Percentiles rank a stretch among this genome's conserved stretches.
phyloP scores from a whole-genome alignment of 2,888 invertebrate species.

The Aelia acuminata region DNA sequence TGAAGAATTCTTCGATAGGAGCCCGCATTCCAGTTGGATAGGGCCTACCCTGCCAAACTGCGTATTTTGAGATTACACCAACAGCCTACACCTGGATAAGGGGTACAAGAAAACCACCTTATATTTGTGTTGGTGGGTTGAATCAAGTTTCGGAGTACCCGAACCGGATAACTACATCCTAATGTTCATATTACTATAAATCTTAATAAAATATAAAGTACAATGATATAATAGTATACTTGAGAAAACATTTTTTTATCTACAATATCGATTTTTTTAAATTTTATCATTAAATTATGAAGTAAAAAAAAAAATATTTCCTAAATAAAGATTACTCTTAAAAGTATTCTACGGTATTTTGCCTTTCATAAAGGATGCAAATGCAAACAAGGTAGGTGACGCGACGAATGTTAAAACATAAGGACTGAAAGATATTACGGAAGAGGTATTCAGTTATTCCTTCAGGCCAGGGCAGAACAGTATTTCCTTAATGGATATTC shows the following conservation, averaged over 20 bases:
- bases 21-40: background rate
- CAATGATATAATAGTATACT: too few relatives aligned
- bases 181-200: background rate
- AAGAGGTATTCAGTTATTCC: conserved; percentile 10
- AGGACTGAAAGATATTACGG: background rate
- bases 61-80: background rate
- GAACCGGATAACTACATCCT: background rate
- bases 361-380: too few relatives aligned
- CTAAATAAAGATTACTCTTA: too few relatives aligned
- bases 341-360: too few relatives aligned
- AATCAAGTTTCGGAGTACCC: background rate
- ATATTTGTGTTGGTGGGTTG: background rate
- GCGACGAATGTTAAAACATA: background rate
- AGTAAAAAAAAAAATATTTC: too few relatives aligned
- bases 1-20: background rate
- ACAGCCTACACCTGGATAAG: background rate
- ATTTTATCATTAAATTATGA: too few relatives aligned
- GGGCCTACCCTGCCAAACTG: background rate
- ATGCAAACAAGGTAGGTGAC: background rate
- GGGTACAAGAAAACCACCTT: background rate
- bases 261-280: too few relatives aligned
- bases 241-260: too few relatives aligned
- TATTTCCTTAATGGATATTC: conserved; percentile 9
- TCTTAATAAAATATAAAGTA: background rate
- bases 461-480: background rate